phyloP scores from a whole-genome alignment of 2,797 vertebrate species.

The Acrossocheilus wenchowensis region DNA sequence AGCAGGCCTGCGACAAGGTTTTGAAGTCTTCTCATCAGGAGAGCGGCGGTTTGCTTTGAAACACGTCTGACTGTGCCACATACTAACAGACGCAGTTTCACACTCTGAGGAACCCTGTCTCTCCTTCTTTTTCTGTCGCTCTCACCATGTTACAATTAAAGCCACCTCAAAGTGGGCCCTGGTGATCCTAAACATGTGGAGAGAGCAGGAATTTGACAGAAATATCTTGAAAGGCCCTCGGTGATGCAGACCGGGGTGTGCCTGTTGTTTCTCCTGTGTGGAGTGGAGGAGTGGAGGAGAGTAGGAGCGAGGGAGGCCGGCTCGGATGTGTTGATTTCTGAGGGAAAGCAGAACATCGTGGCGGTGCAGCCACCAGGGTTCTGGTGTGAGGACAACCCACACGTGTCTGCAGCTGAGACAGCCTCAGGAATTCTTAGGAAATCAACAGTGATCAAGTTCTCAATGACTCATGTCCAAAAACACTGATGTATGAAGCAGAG shows the following conservation, averaged over 20 bases:
- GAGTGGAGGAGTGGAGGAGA: conserved; percentile 36
- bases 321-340: conserved; percentile 64
- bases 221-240: conserved; percentile 72
- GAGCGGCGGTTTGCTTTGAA: conserved; percentile 70
- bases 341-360: conserved; percentile 72
- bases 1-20: conserved; percentile 60
- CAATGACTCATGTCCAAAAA: conserved; percentile 29
- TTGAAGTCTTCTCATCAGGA: conserved; percentile 60
- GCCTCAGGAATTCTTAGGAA: conserved; percentile 61
- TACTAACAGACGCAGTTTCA: conserved; percentile 59
- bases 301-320: conserved; percentile 23
- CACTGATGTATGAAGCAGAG: conserved; percentile 14
- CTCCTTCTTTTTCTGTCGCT: conserved; percentile 20
- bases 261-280: conserved; percentile 63
- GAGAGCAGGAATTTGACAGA: conserved; percentile 64
- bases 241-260: conserved; percentile 55
- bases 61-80: conserved; percentile 75
- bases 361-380: conserved; percentile 65
- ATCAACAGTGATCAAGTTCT: conserved; percentile 46
- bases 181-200: conserved; percentile 69
- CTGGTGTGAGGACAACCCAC: conserved; percentile 64
- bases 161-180: conserved; percentile 68
- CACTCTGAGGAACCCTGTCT: conserved; percentile 7
- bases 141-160: conserved; percentile 69
- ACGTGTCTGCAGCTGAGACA: conserved; percentile 59